Evolutionary conservation across 1,140 invertebrate genomes (phyloP).

Genomic region (Copidosoma floridanum): DNA sequence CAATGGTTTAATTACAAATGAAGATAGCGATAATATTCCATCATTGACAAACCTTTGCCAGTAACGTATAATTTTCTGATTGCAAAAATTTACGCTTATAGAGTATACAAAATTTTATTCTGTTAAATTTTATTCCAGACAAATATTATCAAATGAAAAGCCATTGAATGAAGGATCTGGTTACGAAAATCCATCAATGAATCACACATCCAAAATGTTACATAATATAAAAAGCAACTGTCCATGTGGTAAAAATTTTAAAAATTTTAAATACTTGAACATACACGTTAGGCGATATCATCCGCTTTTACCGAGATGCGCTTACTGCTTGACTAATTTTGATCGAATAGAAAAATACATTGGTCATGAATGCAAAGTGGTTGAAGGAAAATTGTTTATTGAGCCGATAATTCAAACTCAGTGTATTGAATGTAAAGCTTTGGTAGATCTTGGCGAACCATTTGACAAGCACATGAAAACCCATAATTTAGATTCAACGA

Average conservation of each 20-base stretch:
- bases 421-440: slow-evolving; percentile 32
- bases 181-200: slow-evolving; percentile 7
- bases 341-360: slow-evolving; percentile 22
- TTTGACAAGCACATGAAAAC: slow-evolving; percentile 40
- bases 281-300: slow-evolving; percentile 34
- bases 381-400: slow-evolving; percentile 21
- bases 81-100: too few species aligned
- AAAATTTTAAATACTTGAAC: slow-evolving; percentile 31
- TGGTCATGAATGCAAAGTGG: slow-evolving; percentile 35
- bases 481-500: slow-evolving; percentile 27
- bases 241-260: slow-evolving; percentile 37
- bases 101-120: too few species aligned
- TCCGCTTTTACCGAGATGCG: slow-evolving; percentile 32
- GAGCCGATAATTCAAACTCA: slow-evolving; percentile 27
- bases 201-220: slow-evolving; percentile 15
- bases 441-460: slow-evolving; percentile 9
- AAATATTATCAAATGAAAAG: slow-evolving; percentile 11
- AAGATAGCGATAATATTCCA: slow-evolving; percentile 1
- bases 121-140: too few species aligned
- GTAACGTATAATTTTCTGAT: slow-evolving; percentile 15
- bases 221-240: slow-evolving; percentile 27
- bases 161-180: not conserved
- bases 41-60: slow-evolving; percentile 10
- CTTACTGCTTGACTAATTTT: slow-evolving; percentile 37
- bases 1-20: too few species aligned